Percentiles rank a stretch among this genome's conserved stretches.
Evolutionary conservation across 2,888 invertebrate genomes (phyloP).

Genomic region (Cerastis leucographa): DNA sequence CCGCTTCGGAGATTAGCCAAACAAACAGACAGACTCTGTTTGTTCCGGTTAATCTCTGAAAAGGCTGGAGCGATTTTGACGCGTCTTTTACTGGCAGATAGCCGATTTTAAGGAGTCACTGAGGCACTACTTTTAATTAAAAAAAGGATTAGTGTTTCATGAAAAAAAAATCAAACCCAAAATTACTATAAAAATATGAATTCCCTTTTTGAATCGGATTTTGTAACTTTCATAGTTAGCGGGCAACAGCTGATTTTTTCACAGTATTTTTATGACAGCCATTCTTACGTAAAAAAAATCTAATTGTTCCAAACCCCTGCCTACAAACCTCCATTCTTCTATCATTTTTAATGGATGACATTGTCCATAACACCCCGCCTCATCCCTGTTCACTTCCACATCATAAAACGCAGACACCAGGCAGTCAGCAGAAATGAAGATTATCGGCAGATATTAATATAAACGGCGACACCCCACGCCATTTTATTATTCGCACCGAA

Average conservation of each 20-base stretch:
- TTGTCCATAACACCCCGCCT: slow-evolving; percentile 5
- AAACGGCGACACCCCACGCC: slow-evolving; percentile 41
- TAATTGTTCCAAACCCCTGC: neutral
- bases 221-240: no score
- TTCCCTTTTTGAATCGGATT: no score
- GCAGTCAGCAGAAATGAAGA: slow-evolving; percentile 48
- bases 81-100: no score
- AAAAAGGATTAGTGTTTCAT: no score
- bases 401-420: slow-evolving; percentile 63
- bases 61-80: no score
- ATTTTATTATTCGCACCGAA: slow-evolving; percentile 25
- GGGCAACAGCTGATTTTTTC: neutral
- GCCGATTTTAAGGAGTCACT: no score
- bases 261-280: neutral
- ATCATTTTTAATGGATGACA: neutral
- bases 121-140: no score
- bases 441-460: slow-evolving; percentile 61
- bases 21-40: no score
- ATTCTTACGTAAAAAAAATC: neutral
- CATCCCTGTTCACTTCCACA: slow-evolving; percentile 24
- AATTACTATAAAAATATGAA: no score
- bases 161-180: no score
- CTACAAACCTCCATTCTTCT: neutral
- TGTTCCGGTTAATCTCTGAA: no score
- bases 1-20: no score